phyloP scores from a whole-genome alignment of 2,797 vertebrate genomes.

The Adelosebastes latens region DNA sequence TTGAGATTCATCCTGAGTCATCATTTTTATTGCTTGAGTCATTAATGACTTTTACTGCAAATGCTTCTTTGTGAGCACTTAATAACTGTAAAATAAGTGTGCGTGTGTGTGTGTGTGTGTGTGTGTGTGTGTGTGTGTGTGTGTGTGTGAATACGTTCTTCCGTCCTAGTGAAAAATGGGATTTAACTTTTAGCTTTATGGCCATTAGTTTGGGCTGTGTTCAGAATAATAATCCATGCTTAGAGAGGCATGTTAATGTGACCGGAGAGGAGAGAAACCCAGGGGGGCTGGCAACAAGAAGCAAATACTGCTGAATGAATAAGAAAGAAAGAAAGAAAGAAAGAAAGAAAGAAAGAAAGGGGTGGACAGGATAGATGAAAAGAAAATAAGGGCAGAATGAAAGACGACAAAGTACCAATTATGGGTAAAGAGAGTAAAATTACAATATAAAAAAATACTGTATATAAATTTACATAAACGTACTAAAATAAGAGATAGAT shows the following conservation, averaged over 20 bases:
- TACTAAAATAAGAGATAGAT: no score
- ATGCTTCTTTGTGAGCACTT: slow-evolving; percentile 9
- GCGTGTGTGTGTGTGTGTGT: not conserved
- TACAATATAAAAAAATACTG: not conserved
- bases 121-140: not conserved
- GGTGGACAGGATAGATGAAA: not conserved
- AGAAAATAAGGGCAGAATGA: not conserved
- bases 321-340: not conserved
- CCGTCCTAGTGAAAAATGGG: slow-evolving; percentile 13
- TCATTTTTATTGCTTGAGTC: slow-evolving; percentile 18
- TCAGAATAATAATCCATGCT: slow-evolving; percentile 52
- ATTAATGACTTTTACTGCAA: slow-evolving; percentile 37
- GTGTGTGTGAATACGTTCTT: not conserved
- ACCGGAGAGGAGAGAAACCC: slow-evolving; percentile 35
- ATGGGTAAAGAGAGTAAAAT: not conserved
- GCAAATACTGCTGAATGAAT: not conserved
- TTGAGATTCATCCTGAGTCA: slow-evolving; percentile 34
- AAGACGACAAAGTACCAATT: not conserved
- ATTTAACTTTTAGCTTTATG: slow-evolving; percentile 38
- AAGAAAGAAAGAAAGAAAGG: not conserved
- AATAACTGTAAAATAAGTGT: slow-evolving; percentile 20
- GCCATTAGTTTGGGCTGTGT: slow-evolving; percentile 37
- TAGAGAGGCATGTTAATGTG: slow-evolving; percentile 50
- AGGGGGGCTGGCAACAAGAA: not conserved
- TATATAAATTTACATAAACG: no score